These are phyloP conservation scores for Leptinotarsa haldemani DNA, from an alignment of 2,888 invertebrate species.

Conservation along the genomic window DNA sequence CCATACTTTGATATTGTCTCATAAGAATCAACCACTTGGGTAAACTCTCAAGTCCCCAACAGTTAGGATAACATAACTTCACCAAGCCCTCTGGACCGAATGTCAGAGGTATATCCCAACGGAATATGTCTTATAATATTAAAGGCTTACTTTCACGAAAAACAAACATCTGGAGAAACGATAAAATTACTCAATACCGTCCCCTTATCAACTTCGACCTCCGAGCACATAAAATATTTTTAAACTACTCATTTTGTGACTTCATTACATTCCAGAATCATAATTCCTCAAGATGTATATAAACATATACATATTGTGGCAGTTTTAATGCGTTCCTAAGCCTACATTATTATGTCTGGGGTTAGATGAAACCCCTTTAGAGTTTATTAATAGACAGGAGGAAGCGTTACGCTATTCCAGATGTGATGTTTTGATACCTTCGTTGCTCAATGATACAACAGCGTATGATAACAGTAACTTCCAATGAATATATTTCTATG, in stretches of 20 bases:
- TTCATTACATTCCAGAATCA: not conserved
- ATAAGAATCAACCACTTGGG: not conserved
- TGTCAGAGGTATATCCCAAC: not conserved
- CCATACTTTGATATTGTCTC: not conserved
- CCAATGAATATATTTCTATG: not conserved
- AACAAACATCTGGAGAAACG: not conserved
- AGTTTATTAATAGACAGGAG: conserved; percentile 9
- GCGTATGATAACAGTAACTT: not conserved
- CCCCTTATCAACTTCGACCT: not conserved
- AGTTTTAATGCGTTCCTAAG: not conserved
- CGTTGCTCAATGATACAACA: not conserved
- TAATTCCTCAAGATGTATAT: not conserved
- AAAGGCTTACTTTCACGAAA: not conserved
- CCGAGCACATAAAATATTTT: not conserved
- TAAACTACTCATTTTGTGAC: not conserved
- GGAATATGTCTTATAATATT: not conserved
- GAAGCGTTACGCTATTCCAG: not conserved
- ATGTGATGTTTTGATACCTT: conserved; percentile 2
- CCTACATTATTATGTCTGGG: conserved; percentile 8
- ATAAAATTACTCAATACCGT: not conserved
- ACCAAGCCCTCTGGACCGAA: not conserved
- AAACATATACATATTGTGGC: not conserved
- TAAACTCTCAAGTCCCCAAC: not conserved
- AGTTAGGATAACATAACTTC: not conserved
- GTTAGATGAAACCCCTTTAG: not conserved